These are phyloP conservation scores for Geotrupes spiniger DNA, from an alignment of 2,888 invertebrate species.

Conservation along the genomic window DNA sequence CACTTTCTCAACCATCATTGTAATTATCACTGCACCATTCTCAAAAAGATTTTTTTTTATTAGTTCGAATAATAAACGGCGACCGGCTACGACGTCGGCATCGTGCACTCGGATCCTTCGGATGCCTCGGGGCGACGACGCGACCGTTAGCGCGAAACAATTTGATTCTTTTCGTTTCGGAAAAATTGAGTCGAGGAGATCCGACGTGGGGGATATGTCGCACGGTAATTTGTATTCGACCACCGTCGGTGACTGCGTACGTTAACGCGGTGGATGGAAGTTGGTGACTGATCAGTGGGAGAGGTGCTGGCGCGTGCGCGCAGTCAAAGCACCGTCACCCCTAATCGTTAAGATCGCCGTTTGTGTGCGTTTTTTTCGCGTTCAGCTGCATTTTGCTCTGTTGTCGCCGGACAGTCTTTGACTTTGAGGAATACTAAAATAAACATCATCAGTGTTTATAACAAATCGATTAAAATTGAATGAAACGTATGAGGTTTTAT, in stretches of 20 bases:
- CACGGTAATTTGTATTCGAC: slow-evolving; percentile 20
- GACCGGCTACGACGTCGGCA: no score
- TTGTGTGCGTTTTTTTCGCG: slow-evolving; percentile 11
- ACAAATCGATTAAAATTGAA: no score
- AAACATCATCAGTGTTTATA: no score
- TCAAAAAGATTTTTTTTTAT: no score
- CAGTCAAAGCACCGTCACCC: slow-evolving; percentile 22
- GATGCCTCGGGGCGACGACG: no score
- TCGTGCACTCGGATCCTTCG: no score
- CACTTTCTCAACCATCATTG: slow-evolving; percentile 70
- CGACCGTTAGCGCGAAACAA: slow-evolving; percentile 41
- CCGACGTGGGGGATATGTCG: slow-evolving; percentile 23
- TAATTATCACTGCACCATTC: slow-evolving; percentile 9
- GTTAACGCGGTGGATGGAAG: slow-evolving; percentile 23
- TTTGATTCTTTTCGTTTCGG: background rate
- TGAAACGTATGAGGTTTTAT: no score
- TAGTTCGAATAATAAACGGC: background rate
- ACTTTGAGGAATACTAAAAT: no score
- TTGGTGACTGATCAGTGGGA: slow-evolving; percentile 23
- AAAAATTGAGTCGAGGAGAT: slow-evolving; percentile 11
- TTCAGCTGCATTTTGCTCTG: background rate
- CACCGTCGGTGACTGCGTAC: slow-evolving; percentile 21
- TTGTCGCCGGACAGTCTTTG: no score
- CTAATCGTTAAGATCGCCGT: slow-evolving; percentile 28
- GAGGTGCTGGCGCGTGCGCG: slow-evolving; percentile 18